phyloP scores from a whole-genome alignment of 1,140 invertebrate genomes.

The Stegodyphus dumicola region DNA sequence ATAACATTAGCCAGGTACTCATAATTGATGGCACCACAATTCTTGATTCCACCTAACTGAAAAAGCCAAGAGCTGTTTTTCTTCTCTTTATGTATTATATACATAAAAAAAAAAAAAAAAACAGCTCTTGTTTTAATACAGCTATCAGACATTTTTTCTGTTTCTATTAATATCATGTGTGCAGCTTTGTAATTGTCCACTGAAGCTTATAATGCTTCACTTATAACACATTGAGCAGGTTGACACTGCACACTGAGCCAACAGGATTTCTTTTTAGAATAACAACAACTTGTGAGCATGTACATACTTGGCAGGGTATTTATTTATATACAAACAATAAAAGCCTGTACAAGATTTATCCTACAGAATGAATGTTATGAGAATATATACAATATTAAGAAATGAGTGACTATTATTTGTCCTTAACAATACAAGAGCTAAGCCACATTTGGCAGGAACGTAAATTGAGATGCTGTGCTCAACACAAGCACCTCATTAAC shows the following conservation, averaged over 20 bases:
- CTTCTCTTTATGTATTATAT: too few relatives aligned
- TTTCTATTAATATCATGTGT: slow-evolving; percentile 19
- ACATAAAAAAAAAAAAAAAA: neutral
- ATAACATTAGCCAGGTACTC: slow-evolving; percentile 27
- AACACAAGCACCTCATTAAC: slow-evolving; percentile 20
- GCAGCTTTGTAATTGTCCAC: neutral
- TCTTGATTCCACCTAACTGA: neutral
- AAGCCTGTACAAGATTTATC: slow-evolving; percentile 48
- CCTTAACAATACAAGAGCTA: slow-evolving; percentile 24
- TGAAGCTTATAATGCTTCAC: slow-evolving; percentile 6
- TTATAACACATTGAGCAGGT: slow-evolving; percentile 56
- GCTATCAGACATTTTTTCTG: neutral
- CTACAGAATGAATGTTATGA: slow-evolving; percentile 37
- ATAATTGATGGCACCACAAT: slow-evolving; percentile 17
- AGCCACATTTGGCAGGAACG: slow-evolving; percentile 57
- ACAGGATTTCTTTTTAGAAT: slow-evolving; percentile 31
- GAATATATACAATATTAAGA: slow-evolving; percentile 48
- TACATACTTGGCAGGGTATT: slow-evolving; percentile 51
- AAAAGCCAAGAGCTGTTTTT: neutral
- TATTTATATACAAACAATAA: slow-evolving; percentile 60
- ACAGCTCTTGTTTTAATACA: neutral
- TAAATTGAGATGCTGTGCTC: slow-evolving; percentile 23
- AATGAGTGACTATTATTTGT: slow-evolving; percentile 29
- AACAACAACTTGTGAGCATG: slow-evolving; percentile 52
- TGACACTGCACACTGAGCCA: slow-evolving; percentile 36